Evolutionary conservation across 2,888 invertebrate genomes (phyloP), one percentile per base, ranked within the genome.

Genomic region (Alsophila aescularia): DNA sequence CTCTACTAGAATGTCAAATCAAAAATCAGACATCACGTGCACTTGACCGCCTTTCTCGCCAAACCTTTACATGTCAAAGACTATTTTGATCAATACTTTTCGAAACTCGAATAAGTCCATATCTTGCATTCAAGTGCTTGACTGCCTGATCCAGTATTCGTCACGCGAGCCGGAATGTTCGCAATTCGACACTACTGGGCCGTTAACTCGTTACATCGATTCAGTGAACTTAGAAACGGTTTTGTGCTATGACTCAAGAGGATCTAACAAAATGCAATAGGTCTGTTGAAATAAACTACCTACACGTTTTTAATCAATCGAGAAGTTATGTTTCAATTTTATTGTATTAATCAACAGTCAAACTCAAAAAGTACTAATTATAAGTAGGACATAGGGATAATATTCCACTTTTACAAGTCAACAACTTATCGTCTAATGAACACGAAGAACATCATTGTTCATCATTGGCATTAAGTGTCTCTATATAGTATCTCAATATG

Each of bases 131-230:
- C 35, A n/a, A 48, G 18, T 13, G 48, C 32, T n/a, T n/a, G 31
- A 3, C 32, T 52, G 15, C 27, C 37, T 54, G 53, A 54, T 48
- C 48, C 42, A 54, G 37, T 49, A 48, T 54, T 49, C 32, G 43
- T 48, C 53, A 54, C 48, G 53, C 53, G n/a, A 54, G 16, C 35
- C 47, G 52, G 52, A 52, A 45, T 47, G 41, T 34, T 34, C 6
- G 10, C 48, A 37, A 39, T 49, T 43, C 48, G 43, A 18, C 24
- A 48, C 32, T n/a, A 41, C 10, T 13, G n/a, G 15, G n/a, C 47
- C 40, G 53, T 41, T 40, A 16, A 24, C 32, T 47, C 40, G 53
- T 41, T 40, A 16, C 24, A 37, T 47, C 45, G 36, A 53, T 53
- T 41, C 47, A n/a, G 14, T 29, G 47, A 53, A 41, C 15, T 35